Conservation (phyloP, 2,888 invertebrate genomes). For the Acrobasis suavella region DNA sequence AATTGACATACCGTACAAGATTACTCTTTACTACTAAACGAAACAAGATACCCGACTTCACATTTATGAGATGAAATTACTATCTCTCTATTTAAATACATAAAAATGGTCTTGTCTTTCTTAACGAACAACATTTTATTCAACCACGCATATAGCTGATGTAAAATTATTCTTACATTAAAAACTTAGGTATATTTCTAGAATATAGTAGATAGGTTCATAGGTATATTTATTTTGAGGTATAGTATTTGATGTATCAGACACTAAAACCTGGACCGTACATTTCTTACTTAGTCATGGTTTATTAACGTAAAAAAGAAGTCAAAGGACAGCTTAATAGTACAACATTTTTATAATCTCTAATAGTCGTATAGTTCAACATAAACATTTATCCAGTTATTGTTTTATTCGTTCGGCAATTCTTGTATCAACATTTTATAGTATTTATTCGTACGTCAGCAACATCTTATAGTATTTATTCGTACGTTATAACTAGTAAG, state of each 20-base stretch:
- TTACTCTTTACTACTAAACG: slow-evolving; percentile 44
- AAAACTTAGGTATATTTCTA: background rate
- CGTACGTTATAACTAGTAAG: too few relatives aligned
- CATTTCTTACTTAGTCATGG: background rate
- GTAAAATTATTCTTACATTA: background rate
- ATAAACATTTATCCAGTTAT: background rate
- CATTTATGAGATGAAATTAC: slow-evolving; percentile 37
- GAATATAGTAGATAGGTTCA: background rate
- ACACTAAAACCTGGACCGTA: background rate
- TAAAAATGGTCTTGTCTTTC: slow-evolving; percentile 6
- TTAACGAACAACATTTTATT: slow-evolving; percentile 4
- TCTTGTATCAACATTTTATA: background rate
- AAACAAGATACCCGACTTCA: slow-evolving; percentile 40
- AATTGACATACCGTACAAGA: slow-evolving; percentile 51
- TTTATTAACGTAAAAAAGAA: background rate
- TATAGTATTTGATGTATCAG: background rate
- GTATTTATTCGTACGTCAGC: background rate
- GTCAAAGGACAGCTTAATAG: background rate
- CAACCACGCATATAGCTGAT: slow-evolving; percentile 6
- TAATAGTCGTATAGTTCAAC: background rate
- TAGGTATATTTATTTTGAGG: slow-evolving; percentile 1
- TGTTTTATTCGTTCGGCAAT: background rate
- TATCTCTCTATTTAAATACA: slow-evolving; percentile 6
- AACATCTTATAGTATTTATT: background rate
- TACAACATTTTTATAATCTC: background rate